Base-by-base conservation (phyloP, 2,797 vertebrate genomes). In the Argyrosomus regius region DNA sequence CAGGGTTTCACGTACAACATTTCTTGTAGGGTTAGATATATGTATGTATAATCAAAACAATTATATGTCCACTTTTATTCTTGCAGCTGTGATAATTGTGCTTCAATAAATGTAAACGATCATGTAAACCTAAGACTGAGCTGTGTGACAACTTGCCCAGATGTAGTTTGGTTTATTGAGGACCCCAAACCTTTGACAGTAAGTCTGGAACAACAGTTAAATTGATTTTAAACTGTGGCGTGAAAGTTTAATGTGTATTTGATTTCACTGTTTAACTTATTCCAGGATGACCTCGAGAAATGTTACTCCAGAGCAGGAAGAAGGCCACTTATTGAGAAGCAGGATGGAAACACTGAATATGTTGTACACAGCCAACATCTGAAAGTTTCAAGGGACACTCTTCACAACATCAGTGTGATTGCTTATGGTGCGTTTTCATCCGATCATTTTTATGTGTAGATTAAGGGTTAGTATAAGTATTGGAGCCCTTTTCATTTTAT, bases 131-230 rank as follows among this genome's bases (percentile, higher is more conserved):
- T 96, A 7, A 91, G 72, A 53, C 85, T 96, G 75, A 73, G 39
- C 31, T 96, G 95, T 89, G 57, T 9, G 17, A 59, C 46, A 17
- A 88, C 80, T 49, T 96, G 95, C 78, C 91, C 94, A 43, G 85
- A 91, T 10, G 89, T 96, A 3, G 86, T 94, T 62, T 96, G 96
- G 96, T 92, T 79, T 75, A 88, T 93, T 56, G 93, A 95, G 54
- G 92, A 93, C 63, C 87, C 63, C 41, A 72, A 69, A 61, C 66
- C 83, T 61, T 62, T 85, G 24, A 64, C 16, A 9, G 95, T 95
- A 84, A 91, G 93, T 86, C 28, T 73, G 17, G 72, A 59, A 52
- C 24, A 70, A 3, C 8, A 56, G 6, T 72, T 20, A 4, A 24
- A 18, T 56, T 1, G 0, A 56, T 58, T 50, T 59, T 18, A 56